Base-by-base conservation (phyloP, 2,113 vertebrate genomes). In the Rissa tridactyla region DNA sequence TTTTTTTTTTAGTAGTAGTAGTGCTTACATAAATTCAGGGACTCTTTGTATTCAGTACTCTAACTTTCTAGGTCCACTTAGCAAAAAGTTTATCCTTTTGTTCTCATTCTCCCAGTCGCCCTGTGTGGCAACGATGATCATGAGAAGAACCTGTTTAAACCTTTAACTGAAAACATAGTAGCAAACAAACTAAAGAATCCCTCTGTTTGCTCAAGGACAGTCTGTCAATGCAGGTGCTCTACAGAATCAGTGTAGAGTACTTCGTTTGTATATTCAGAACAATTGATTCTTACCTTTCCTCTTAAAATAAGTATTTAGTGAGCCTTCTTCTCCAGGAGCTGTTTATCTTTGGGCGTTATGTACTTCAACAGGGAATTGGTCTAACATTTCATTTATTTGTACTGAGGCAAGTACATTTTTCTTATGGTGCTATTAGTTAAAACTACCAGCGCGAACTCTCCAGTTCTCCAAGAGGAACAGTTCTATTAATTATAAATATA, bases 401-500 rank as follows among this genome's bases (percentile, higher is more conserved):
- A 73, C 15, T 38, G 6, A 90, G 23, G 29, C 8, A 86, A 76
- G 40, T 36, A 4, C 25, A 34, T 42, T 94, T 90, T 86, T 86
- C 21, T 82, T 86, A 49, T 6, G 16, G 51, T 36, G 11, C 3
- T 70, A 29, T 72, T 83, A 91, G 51, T 88, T 95, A 69, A 95
- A 92, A 73, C 29, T 68, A 42, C 55, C 6, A 32, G 60, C 78
- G 73, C 1, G 1, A 85, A 22, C 42, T 71, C 47, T 82, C 44
- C 46, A 42, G n/a, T 58, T 81, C 65, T 88, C 46, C 29, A 62
- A 23, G 27, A 86, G 51, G 29, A 96, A 36, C 25, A 40, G 5
- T 62, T 94, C 42, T 79, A 64, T 90, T 93, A 88, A 71, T 93
- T 96, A 79, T 60, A 84, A 71, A 82, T 95, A 47, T 30, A 69